phyloP scores from a whole-genome alignment of 2,113 vertebrate genomes.

The Eulacestoma nigropectus region DNA sequence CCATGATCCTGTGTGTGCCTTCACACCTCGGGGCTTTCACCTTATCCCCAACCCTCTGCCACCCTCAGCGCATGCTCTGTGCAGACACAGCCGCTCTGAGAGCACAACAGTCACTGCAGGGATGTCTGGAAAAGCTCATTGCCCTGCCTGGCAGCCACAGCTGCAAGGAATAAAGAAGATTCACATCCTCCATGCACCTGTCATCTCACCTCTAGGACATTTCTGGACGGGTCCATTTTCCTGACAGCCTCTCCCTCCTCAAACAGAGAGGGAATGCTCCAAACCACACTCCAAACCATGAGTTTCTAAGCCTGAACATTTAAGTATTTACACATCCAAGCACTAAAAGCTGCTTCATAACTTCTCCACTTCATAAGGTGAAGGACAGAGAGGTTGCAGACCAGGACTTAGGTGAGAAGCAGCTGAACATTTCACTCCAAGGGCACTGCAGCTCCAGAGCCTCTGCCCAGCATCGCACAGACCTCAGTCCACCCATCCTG shows the following conservation, averaged over 20 bases:
- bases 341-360: not conserved
- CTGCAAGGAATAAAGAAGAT: not conserved
- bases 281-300: not conserved
- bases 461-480: not conserved
- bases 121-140: not conserved
- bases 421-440: not conserved
- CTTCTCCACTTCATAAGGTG: not conserved
- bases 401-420: not conserved
- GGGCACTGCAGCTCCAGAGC: not conserved
- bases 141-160: not conserved
- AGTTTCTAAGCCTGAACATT: not conserved
- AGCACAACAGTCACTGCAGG: not conserved
- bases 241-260: not conserved
- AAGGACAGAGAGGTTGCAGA: not conserved
- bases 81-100: not conserved
- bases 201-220: not conserved
- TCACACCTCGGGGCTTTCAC: not conserved
- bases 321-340: not conserved
- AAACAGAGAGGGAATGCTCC: not conserved
- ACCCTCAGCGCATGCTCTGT: not conserved
- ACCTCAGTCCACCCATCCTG: not conserved
- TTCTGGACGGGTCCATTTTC: not conserved
- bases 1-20: too few relatives aligned
- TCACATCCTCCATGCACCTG: not conserved
- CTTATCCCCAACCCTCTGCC: not conserved